Evolutionary conservation across 2,113 vertebrate species (phyloP), one percentile per base, ranked within the genome.

Genomic region (Stomatorhinus ivindoensis): DNA sequence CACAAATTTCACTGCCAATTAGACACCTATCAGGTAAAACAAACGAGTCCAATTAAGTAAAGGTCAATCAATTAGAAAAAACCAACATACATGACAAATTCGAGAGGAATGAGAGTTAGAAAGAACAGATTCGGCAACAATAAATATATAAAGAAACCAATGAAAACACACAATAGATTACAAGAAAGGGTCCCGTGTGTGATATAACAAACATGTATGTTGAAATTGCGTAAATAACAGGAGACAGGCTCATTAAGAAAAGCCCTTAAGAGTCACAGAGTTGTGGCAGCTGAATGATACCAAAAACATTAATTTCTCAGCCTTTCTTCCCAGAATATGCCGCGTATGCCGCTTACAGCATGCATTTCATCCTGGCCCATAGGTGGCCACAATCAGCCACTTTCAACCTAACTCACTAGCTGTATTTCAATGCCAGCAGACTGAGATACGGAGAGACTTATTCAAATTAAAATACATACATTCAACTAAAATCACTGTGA

Each of bases 371-470:
- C 95, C 90, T 88, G 95, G 92, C 95, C 95, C 95, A 95, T 96
- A 96, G 96, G 95, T 96, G 96, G 96, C 96, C 96, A 95, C 94
- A 95, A 95, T 90, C 95, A 94, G 93, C 96, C 96, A 89, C 89
- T 90, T 93, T 95, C 93, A 95, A 92, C 93, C 94, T 94, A 92
- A 92, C 93, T 95, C 95, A 95, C 95, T 95, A 95, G 92, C 88
- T 93, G 92, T 93, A 93, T 95, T 95, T 95, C 94, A 93, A 93
- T 95, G 94, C 96, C 95, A 96, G 95, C 95, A 94, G 94, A 96
- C 93, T 94, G 93, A 95, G 95, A 95, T 96, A 96, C 96, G 96
- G 96, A 96, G 95, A 95, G 96, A 96, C 96, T 96, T 96, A 96
- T 96, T 95, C 96, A 95, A 96, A 96, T 95, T 95, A 95, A 95